Evolutionary conservation across 2,797 vertebrate genomes (phyloP), one percentile per base, ranked within the genome.

Genomic region (Novumbra hubbsi): DNA sequence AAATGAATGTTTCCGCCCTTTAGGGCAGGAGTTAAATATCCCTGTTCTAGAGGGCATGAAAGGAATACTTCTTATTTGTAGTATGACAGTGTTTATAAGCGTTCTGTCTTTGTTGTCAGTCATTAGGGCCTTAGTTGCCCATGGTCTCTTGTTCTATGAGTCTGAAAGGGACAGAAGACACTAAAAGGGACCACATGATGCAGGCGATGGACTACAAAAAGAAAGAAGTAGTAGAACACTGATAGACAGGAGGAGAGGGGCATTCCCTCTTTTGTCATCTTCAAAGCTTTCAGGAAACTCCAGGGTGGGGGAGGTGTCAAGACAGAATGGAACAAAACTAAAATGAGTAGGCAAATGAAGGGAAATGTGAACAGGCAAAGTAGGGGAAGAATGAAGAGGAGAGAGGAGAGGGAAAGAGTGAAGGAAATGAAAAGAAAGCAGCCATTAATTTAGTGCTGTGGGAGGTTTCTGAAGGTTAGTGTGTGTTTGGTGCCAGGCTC

Each of bases 361-460:
- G 80, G 84, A 78, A 70, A 28, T 65, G 65, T 81, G 85, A 87
- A 80, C 79, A 84, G 74, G 74, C 78, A 80, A 88, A 79, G 80
- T 1, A 45, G 12, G 41, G 41, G 78, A 81, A 88, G 87, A 85
- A 85, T 73, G 81, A 83, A 76, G 77, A 74, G 86, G 85, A 78
- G 82, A 81, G 63, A 41, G 68, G 32, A 67, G 83, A 76, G 62
- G 63, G 38, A 60, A 57, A 73, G 73, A 74, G 71, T 73, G 63
- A 65, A 76, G 83, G 83, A 80, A 85, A 88, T 83, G 85, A 89
- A 91, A 90, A 90, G 89, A 92, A 89, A 91, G 89, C 88, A 87
- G 88, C 86, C 90, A 91, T 92, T 92, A 90, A 92, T 92, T 93
- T 92, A 89, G 88, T 90, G 86, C 89, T 86, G 87, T 90, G 85